Conservation (phyloP, 1,140 invertebrate species). For the Orchestia grillus region DNA sequence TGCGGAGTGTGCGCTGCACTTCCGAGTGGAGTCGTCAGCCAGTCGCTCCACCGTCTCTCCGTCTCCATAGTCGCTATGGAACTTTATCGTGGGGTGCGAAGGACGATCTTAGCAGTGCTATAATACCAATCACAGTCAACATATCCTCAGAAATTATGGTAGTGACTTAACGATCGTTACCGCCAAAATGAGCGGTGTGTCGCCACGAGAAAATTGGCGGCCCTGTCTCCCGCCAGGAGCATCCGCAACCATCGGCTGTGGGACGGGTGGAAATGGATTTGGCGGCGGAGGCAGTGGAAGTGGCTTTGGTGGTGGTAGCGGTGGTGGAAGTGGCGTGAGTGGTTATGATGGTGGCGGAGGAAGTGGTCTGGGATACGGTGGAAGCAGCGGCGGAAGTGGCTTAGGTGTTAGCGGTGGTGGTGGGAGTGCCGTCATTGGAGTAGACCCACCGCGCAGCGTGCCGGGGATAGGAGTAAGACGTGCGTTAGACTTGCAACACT, state of each 20-base stretch:
- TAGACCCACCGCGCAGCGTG: background rate
- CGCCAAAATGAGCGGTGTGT: constrained; percentile 10
- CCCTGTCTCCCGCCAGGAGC: background rate
- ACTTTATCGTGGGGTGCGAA: background rate
- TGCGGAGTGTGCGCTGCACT: background rate
- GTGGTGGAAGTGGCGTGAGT: constrained; percentile 57
- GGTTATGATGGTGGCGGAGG: constrained; percentile 61
- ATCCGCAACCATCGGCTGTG: background rate
- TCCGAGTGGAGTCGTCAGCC: background rate
- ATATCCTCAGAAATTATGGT: constrained; percentile 9
- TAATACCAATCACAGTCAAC: background rate
- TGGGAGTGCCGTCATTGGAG: constrained; percentile 57
- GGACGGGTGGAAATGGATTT: background rate
- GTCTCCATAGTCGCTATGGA: background rate
- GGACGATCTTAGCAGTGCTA: constrained; percentile 17
- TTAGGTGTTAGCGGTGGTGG: constrained; percentile 7
- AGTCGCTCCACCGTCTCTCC: background rate
- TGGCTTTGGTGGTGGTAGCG: background rate
- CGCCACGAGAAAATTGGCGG: constrained; percentile 11
- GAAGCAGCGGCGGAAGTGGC: background rate
- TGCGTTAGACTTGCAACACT: constrained; percentile 60
- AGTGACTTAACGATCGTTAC: background rate
- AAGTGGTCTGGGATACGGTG: constrained; percentile 44
- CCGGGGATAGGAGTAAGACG: background rate
- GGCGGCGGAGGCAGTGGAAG: constrained; percentile 48